A percentile compares a stretch with the other conserved stretches of the same genome.
phyloP scores from a whole-genome alignment of 2,888 invertebrate species.

The Pollenia angustigena region DNA sequence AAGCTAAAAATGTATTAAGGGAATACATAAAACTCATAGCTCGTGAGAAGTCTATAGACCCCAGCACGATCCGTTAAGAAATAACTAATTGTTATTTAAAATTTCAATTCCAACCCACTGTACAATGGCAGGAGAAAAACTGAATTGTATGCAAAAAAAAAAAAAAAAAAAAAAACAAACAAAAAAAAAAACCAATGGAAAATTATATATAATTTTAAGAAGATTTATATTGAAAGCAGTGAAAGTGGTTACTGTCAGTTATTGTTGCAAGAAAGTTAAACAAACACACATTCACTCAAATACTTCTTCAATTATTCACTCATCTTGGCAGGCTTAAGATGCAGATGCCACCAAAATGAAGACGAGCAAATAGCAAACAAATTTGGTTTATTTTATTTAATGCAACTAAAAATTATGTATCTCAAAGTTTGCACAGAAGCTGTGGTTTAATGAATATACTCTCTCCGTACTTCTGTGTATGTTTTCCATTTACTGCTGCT shows the following conservation, averaged over 20 bases:
- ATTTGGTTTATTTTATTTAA: conserved; percentile 22
- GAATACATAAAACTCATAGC: too few relatives aligned
- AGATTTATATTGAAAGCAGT: conserved; percentile 55
- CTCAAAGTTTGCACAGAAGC: conserved; percentile 27
- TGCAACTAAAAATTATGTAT: conserved; percentile 40
- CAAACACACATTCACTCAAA: conserved; percentile 3
- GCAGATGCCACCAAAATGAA: conserved; percentile 39
- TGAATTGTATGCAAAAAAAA: not conserved
- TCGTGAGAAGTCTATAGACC: too few relatives aligned
- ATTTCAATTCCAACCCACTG: not conserved
- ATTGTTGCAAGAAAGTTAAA: conserved; percentile 24
- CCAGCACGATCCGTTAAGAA: too few relatives aligned
- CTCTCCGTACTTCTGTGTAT: not conserved
- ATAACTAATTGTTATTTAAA: not conserved
- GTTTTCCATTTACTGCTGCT: conserved; percentile 20
- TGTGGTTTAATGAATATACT: conserved; percentile 34
- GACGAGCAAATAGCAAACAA: not conserved
- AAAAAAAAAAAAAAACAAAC: not conserved
- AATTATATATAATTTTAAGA: conserved; percentile 35
- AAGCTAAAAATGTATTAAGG: too few relatives aligned
- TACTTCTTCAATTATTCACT: not conserved
- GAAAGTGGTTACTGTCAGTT: conserved; percentile 34
- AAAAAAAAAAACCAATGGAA: not conserved
- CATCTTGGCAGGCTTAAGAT: conserved; percentile 23
- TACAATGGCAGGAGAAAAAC: not conserved